Evolutionary conservation across 2,888 invertebrate genomes (phyloP).

Genomic region (Leucophora obtusa): DNA sequence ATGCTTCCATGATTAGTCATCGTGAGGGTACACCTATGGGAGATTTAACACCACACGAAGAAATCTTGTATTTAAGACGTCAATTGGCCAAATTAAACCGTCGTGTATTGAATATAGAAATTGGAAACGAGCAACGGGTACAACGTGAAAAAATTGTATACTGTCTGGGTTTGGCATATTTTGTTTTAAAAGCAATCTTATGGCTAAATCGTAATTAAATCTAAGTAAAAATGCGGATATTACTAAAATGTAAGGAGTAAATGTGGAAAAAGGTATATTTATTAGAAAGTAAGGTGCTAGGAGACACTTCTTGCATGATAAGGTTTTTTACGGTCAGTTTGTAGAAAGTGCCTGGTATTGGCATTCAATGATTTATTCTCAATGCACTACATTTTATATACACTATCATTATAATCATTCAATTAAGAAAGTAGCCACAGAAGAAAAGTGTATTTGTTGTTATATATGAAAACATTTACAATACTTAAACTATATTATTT

Average conservation of each 20-base stretch:
- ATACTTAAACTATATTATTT: neutral
- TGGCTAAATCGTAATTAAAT: constrained; percentile 85
- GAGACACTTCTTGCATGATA: neutral
- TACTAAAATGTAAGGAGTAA: neutral
- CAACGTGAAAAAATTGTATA: constrained; percentile 93
- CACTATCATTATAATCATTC: constrained; percentile 1
- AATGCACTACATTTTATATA: constrained; percentile 8
- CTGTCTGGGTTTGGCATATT: constrained; percentile 90
- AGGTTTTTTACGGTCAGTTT: constrained; percentile 47
- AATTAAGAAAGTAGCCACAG: neutral
- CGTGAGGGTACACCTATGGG: constrained; percentile 86
- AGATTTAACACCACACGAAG: constrained; percentile 87
- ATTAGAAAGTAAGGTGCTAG: constrained; percentile 25
- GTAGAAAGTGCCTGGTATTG: constrained; percentile 35
- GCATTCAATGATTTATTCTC: neutral
- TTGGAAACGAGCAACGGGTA: constrained; percentile 89
- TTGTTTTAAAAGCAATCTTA: constrained; percentile 90
- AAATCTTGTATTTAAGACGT: constrained; percentile 88
- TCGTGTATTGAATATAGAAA: constrained; percentile 91
- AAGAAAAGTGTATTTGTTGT: constrained; percentile 3
- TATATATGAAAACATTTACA: neutral
- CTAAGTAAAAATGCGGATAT: neutral
- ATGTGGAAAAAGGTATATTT: constrained; percentile 1
- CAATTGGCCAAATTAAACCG: constrained; percentile 93
- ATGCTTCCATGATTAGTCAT: constrained; percentile 71